Percentiles rank a stretch among this genome's conserved stretches.
Conservation (phyloP, 2,888 invertebrate species). For the Salpingus planirostris region DNA sequence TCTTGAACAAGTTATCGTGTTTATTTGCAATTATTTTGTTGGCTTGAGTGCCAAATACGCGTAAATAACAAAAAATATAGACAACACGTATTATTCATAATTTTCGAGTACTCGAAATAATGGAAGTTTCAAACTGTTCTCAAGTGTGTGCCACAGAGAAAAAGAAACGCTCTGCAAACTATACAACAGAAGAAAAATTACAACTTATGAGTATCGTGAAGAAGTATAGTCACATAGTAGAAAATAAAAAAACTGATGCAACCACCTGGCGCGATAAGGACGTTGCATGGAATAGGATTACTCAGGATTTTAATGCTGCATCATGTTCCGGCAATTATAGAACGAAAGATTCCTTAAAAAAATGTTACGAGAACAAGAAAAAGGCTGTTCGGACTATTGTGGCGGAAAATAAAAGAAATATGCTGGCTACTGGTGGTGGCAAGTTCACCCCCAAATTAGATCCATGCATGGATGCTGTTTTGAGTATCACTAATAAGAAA, state of each 20-base stretch:
- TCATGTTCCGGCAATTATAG: neutral
- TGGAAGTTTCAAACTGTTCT: too few relatives aligned
- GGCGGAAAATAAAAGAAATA: neutral
- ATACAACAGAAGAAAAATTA: neutral
- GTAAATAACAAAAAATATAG: too few relatives aligned
- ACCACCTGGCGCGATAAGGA: neutral
- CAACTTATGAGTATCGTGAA: neutral
- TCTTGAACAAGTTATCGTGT: too few relatives aligned
- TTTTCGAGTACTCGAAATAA: too few relatives aligned
- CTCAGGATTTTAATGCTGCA: neutral
- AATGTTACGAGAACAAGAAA: neutral
- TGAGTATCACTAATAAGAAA: neutral
- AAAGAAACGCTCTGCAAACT: too few relatives aligned
- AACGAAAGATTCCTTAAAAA: neutral
- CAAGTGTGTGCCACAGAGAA: too few relatives aligned
- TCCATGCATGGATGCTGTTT: neutral
- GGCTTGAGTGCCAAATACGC: too few relatives aligned
- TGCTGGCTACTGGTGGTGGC: neutral
- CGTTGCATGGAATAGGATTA: neutral
- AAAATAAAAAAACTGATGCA: neutral
- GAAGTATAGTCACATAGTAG: neutral
- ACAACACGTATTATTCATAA: too few relatives aligned
- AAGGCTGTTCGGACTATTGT: neutral
- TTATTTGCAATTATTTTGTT: too few relatives aligned
- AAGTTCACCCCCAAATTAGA: neutral